Conservation (phyloP, 2,888 invertebrate species). For the Lapara coniferarum region DNA sequence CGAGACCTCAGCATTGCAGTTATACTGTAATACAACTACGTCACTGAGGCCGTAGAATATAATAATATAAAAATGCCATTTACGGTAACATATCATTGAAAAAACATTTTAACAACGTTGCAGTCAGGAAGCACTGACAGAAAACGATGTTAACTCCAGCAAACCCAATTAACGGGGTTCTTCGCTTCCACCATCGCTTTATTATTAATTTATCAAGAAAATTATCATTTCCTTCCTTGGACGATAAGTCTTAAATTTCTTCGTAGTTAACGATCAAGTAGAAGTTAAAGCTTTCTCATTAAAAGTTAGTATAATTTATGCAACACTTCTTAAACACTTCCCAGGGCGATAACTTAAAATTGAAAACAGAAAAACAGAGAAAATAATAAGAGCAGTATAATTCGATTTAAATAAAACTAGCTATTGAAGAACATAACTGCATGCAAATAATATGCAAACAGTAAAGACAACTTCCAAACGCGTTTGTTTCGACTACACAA, state of each 20-base stretch:
- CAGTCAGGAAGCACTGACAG: slow-evolving; percentile 27
- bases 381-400: neutral
- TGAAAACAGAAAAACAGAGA: too few relatives aligned
- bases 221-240: slow-evolving; percentile 28
- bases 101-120: slow-evolving; percentile 22
- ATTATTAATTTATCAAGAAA: slow-evolving; percentile 33
- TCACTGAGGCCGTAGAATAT: neutral
- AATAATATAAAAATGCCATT: neutral
- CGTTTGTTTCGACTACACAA: too few relatives aligned
- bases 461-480: too few relatives aligned
- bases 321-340: neutral
- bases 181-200: slow-evolving; percentile 32
- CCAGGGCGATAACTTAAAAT: neutral
- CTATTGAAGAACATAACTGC: too few relatives aligned
- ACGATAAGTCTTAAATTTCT: slow-evolving; percentile 11
- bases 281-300: slow-evolving; percentile 2
- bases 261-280: neutral
- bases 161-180: slow-evolving; percentile 36
- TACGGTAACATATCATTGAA: neutral
- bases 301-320: slow-evolving; percentile 11
- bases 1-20: too few relatives aligned
- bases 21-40: neutral
- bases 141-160: slow-evolving; percentile 33
- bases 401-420: neutral
- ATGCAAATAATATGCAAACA: too few relatives aligned